A percentile compares a stretch with the other conserved stretches of the same genome.
These are phyloP conservation scores for Apogon talboti DNA, from an alignment of 2,797 vertebrate species.

Conservation along the genomic window DNA sequence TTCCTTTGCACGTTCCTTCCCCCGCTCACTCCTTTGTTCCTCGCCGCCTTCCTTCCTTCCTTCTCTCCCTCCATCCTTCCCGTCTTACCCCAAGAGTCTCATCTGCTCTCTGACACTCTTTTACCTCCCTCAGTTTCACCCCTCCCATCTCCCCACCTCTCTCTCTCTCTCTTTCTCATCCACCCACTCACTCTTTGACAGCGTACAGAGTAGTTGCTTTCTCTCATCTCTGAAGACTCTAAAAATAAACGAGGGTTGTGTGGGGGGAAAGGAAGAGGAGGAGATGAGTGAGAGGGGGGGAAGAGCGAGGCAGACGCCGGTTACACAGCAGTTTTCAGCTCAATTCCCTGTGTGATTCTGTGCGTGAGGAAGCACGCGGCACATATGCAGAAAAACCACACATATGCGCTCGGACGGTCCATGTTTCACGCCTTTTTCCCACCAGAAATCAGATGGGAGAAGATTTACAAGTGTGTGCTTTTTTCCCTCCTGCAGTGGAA, in stretches of 20 bases:
- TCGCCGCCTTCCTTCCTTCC: constrained; percentile 37
- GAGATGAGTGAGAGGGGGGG: constrained; percentile 28
- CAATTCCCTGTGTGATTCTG: constrained; percentile 42
- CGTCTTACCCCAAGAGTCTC: constrained; percentile 53
- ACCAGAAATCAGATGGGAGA: constrained; percentile 8
- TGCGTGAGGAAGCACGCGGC: no score
- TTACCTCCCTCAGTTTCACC: constrained; percentile 46
- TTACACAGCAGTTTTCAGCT: constrained; percentile 75
- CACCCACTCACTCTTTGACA: constrained; percentile 77
- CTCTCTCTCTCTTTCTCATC: constrained; percentile 48
- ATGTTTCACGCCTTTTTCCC: constrained; percentile 42
- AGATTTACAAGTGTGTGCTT: constrained; percentile 18
- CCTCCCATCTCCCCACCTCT: constrained; percentile 31
- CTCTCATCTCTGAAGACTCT: constrained; percentile 80
- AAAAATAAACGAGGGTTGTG: constrained; percentile 79
- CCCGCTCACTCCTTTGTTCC: constrained; percentile 48
- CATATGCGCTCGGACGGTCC: constrained; percentile 40
- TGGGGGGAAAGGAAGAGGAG: constrained; percentile 20
- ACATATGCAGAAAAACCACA: constrained; percentile 28
- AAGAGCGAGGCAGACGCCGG: constrained; percentile 52
- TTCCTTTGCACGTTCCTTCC: constrained; percentile 29
- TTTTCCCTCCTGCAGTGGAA: constrained; percentile 19
- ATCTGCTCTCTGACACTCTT: constrained; percentile 56
- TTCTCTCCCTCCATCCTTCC: constrained; percentile 46
- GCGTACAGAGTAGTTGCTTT: constrained; percentile 75